Evolutionary conservation across 2,888 invertebrate genomes (phyloP).

Genomic region (Acleris laterana): DNA sequence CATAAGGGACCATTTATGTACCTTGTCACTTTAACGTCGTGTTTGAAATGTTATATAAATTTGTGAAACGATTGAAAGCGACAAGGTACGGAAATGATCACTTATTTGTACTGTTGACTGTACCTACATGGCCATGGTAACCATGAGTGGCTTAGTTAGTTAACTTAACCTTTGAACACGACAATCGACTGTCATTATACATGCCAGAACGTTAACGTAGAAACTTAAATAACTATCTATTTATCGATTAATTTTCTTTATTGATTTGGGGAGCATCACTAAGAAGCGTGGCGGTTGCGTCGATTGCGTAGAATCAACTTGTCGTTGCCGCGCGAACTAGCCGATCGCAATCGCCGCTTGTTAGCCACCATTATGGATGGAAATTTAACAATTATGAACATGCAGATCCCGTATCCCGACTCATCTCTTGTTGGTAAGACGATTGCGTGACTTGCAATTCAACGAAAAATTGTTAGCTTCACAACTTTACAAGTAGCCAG

Average conservation of each 20-base stretch:
- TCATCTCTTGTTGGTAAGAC: constrained; percentile 50
- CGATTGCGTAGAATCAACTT: constrained; percentile 65
- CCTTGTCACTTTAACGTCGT: too few species aligned
- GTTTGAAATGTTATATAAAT: too few species aligned
- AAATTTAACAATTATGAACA: constrained; percentile 76
- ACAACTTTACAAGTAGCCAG: background rate
- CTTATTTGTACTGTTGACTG: too few species aligned
- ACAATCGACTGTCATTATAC: too few species aligned
- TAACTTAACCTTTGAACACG: too few species aligned
- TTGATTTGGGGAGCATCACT: constrained; percentile 49
- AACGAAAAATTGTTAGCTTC: background rate
- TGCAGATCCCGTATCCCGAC: constrained; percentile 52
- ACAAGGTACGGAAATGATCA: too few species aligned
- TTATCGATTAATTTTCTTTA: constrained; percentile 24
- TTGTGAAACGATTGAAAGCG: too few species aligned
- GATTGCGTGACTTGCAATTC: constrained; percentile 57
- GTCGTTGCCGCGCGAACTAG: constrained; percentile 71
- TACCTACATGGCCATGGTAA: too few species aligned
- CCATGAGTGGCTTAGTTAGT: too few species aligned
- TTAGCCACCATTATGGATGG: constrained; percentile 76
- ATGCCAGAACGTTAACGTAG: too few species aligned
- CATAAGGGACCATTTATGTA: too few species aligned
- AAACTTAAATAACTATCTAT: background rate
- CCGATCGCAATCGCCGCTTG: constrained; percentile 73
- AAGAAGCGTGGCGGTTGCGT: constrained; percentile 49